Evolutionary conservation across 2,113 vertebrate species (phyloP), one percentile per base, ranked within the genome.

Genomic region (Syrrhaptes paradoxus): DNA sequence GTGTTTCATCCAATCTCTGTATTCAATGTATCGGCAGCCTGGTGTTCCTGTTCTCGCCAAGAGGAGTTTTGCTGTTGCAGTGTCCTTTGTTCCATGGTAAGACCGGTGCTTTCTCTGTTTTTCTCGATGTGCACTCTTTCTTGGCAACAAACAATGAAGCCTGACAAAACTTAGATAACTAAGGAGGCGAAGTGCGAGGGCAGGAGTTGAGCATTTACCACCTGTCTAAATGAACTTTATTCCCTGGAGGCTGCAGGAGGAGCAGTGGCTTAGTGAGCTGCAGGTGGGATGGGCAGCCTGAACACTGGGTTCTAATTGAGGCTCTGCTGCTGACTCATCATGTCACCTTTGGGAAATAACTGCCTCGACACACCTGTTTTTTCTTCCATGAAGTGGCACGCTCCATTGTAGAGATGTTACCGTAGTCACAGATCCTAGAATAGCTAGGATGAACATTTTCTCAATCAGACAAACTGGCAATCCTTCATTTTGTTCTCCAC

Each of bases 191-290:
- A 41, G 41, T 3, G 32, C 1, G 3, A 77, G 55, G 78, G 79
- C 88, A 73, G 75, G 31, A 87, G 49, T 7, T 36, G 58, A 82
- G 72, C 83, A 25, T 66, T 90, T 86, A 84, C 85, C 51, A 13
- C 83, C 43, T 11, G 36, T 36, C 48, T 24, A 61, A 41, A 18
- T 79, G 96, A 65, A 16, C 45, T 76, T 49, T 20, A 7, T 41
- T 96, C 85, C 88, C 94, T 46, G 85, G 46, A 51, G 62, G 85
- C 76, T 88, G 87, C 78, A 29, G 73, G 55, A 84, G 76, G 67
- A 84, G 8, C 57, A 10, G 32, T 7, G 71, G 78, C 29, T 75
- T 41, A 38, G 68, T 8, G 78, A 70, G 85, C 67, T 28, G 73
- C 11, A 0, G 6, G 13, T 14, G 38, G 82, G 49, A 20, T 24